Evolutionary conservation across 30 jellyfish, hydroid and myxozoan genomes (phyloP), one percentile per base, ranked within the genome.

Genomic region (Turritopsis dohrnii): DNA sequence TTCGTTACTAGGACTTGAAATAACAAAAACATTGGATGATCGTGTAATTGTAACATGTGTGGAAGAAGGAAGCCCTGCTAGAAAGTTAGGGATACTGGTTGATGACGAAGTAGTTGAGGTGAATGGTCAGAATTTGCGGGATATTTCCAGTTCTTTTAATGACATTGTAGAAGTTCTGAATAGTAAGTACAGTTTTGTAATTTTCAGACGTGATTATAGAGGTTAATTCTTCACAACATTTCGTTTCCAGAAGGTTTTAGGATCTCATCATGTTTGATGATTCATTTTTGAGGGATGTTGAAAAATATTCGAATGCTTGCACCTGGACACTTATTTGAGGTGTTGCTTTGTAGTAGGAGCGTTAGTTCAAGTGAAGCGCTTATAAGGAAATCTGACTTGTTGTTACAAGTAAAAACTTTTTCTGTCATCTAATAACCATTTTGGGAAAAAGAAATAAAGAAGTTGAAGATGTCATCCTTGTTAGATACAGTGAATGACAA

Each of bases 1-100:
- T 41, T 13, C 60, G 60, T 41, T 65, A 26, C 28, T 79, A 93
- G 98, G 98, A 18, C 81, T 93, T 52, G 89, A 91, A 29, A 80
- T 88, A 25, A 20, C 74, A 8, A 90, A 85, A 71, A 52, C 79
- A 19, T 53, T 28, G 0, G 96, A 85, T 66, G 93, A 83, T 3
- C 71, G 96, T 71, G 81, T 88, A 65, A 41, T 89, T 22, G 99
- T 94, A 21, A 80, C 96, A 1, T 71, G 21, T 26, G 99, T 94
- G 52, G 99, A 94, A 29, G 99, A 94, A 79, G 99, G 96, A 19
- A 94, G 99, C 53, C 96, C 96, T 7, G 96, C 99, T 21, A 83
- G 82, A 80, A 89, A 89, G 83, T 73, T 84, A 79, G 96, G 75
- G 25, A 85, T 93, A 24, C 76, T 88, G 1, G 96, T 82, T 82